Evolutionary conservation across 2,797 vertebrate species (phyloP), one percentile per base, ranked within the genome.

Genomic region (Halcyon smyrnensis): DNA sequence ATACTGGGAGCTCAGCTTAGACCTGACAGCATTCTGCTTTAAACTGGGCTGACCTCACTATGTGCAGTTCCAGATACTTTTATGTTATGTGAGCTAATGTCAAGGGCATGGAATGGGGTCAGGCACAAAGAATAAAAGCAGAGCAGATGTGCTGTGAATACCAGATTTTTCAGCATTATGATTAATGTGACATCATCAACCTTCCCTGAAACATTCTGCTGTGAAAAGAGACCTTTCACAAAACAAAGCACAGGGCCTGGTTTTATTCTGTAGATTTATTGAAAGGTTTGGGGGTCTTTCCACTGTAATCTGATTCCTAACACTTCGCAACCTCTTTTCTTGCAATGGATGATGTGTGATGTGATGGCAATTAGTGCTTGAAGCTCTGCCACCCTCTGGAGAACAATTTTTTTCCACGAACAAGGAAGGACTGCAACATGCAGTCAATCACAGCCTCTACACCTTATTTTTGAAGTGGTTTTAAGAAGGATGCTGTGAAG

Each of bases 91-190:
- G 78, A 95, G 41, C 67, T 63, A 60, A 19, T 3, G 27, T 69
- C 95, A 95, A 89, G 81, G 93, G 60, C 30, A 15, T 19, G 53
- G 1, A 32, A 24, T n/a, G 76, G 62, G 78, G 83, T 94, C 89
- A 94, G 78, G 80, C 2, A 30, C 57, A 65, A 80, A 68, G 45
- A 77, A 84, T 19, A 57, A 94, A 87, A 95, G 88, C 45, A 32
- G 73, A 95, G 81, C 85, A 96, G 95, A 93, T 94, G 93, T 86
- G 84, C 87, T 57, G 43, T 8, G 37, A 87, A 78, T 14, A 32
- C 19, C 83, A 85, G 17, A 21, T 37, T 79, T 87, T 79, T 79
- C 65, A 43, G 45, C 48, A 34, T 59, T 90, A 20, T 69, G 73
- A 93, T 83, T 80, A 59, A 89, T 14, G 59, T 32, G n/a, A 82